Base-by-base conservation (phyloP, 1,140 invertebrate genomes). In the Diachasma alloeum region DNA sequence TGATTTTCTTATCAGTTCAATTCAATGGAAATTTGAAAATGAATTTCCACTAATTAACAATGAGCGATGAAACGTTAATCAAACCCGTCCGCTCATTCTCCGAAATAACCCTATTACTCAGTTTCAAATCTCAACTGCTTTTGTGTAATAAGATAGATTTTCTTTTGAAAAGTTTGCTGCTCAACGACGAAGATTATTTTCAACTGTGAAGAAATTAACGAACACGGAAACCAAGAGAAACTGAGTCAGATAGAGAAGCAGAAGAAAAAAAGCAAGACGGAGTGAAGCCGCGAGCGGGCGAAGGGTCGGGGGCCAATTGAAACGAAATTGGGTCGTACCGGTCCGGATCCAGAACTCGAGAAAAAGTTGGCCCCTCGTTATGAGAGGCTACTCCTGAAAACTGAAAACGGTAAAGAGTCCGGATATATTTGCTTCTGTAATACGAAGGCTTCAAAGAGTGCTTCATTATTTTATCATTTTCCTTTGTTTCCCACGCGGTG, bases 121-220 rank as follows among this genome's bases (percentile, higher is more conserved):
- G 22, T 9, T 22, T 17, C 8, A 59, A 59, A 59, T 59, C 53
- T 19, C n/a, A n/a, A 59, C 53, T 59, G 8, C 13, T 59, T 59
- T 59, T 59, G 24, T 63, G 24, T 26, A 26, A 63, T 26, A 63
- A 63, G 59, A 63, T 26, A 63, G 59, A 63, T 63, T 63, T 63
- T 24, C 24, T 63, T 63, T 63, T 26, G 22, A 63, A 63, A 63
- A 63, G 59, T 63, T 63, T 26, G 19, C 22, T 26, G 59, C 24
- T 63, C 22, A 59, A 22, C 19, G 59, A 63, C 67, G 77, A 80
- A 76, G 78, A 80, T 80, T 78, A 81, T 79, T 81, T 81, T 79
- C 72, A 37, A 77, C 75, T 78, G 78, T 77, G 77, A 81, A 69
- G 56, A 78, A 73, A 75, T 81, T 81, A 69, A 15, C 53, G 59